Evolutionary conservation across 1,140 invertebrate genomes (phyloP).

Genomic region (Sesamia nonagrioides): DNA sequence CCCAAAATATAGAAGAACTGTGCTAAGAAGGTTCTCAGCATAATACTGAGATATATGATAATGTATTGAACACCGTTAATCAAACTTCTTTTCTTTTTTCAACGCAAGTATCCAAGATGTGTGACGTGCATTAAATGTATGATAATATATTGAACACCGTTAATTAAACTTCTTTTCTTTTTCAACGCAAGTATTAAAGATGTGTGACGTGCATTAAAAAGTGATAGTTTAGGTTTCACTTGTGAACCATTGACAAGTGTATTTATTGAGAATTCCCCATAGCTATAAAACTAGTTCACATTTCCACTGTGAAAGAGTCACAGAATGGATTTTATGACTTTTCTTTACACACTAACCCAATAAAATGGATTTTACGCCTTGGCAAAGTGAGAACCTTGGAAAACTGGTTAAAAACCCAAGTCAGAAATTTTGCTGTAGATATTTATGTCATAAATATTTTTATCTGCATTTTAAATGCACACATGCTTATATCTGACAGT

Average conservation of each 20-base stretch:
- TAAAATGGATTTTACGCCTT: constrained; percentile 30
- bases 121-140: no score
- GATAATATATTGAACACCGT: no score
- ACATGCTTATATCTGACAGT: no score
- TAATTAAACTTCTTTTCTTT: no score
- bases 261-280: not conserved
- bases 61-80: no score
- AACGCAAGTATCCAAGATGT: no score
- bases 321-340: constrained; percentile 18
- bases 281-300: not conserved
- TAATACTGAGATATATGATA: no score
- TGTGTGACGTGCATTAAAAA: not conserved
- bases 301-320: constrained; percentile 4
- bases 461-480: not conserved
- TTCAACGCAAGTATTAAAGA: no score
- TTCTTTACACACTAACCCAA: constrained; percentile 24
- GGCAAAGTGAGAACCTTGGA: constrained; percentile 5
- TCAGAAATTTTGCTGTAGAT: not conserved
- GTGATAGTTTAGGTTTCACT: not conserved
- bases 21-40: no score
- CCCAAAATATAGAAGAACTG: no score
- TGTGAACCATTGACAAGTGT: not conserved
- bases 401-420: not conserved
- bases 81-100: no score
- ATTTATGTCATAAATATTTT: not conserved